phyloP scores from a whole-genome alignment of 1,140 invertebrate species.

The Yoshiicerus persimilis region DNA sequence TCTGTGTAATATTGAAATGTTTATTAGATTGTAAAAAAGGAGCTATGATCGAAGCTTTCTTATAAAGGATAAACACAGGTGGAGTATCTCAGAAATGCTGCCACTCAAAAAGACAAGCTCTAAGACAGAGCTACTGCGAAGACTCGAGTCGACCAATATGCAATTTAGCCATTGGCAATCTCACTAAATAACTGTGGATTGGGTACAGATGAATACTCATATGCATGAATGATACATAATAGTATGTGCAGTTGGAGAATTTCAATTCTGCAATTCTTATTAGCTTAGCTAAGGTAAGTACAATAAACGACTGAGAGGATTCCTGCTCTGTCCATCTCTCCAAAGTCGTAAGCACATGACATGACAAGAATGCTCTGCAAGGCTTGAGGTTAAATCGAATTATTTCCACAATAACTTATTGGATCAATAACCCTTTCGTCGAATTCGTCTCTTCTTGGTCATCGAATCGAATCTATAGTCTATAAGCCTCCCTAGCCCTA shows the following conservation, averaged over 20 bases:
- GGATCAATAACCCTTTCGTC: constrained; percentile 5
- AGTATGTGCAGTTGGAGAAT: background rate
- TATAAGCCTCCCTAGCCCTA: background rate
- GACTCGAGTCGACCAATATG: background rate
- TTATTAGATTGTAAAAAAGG: background rate
- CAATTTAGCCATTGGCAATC: background rate
- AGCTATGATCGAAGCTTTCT: background rate
- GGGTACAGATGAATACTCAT: background rate
- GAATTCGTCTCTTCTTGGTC: background rate
- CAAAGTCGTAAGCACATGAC: background rate
- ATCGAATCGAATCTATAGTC: background rate
- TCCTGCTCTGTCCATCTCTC: background rate
- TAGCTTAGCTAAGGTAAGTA: background rate
- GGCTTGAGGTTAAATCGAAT: background rate
- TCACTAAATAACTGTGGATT: background rate
- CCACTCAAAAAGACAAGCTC: background rate
- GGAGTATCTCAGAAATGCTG: background rate
- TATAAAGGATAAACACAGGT: background rate
- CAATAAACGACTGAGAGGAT: background rate
- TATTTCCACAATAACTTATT: constrained; percentile 9
- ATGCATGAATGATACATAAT: background rate
- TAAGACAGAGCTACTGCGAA: background rate
- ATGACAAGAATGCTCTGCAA: background rate
- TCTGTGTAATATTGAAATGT: background rate
- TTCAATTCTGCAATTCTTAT: background rate